Base-by-base conservation (phyloP, 2,113 vertebrate species). In the Sylvia atricapilla region DNA sequence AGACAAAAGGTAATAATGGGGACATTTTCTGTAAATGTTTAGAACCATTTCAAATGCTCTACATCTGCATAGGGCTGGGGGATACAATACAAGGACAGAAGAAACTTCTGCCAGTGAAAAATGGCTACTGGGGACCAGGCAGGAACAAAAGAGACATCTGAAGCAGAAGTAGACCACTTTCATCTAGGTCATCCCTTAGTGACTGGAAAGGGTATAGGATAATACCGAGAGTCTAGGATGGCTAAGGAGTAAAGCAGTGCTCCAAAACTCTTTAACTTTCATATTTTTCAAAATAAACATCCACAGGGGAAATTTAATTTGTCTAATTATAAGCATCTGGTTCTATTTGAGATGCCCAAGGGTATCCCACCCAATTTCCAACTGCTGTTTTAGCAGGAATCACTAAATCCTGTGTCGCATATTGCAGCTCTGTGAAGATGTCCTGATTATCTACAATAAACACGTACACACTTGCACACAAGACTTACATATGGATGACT, bases 211-310 rank as follows among this genome's bases (percentile, higher is more conserved):
- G 9, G 6, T 30, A 53, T 27, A 88, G 13, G 6, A 6, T 88
- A 31, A 30, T 52, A 41, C 6, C 0, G 0, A 46, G 4, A 55
- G 6, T 37, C 22, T 28, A 58, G 21, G 27, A 87, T 0, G 2
- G 10, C 44, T 25, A n/a, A 77, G 10, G 3, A 74, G 15, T 69
- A 91, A 83, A 87, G 20, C 6, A 70, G 35, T 20, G 15, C 10
- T 41, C 10, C 0, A 1, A 89, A 90, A 66, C 5, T 31, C 52
- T 60, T 59, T 18, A 69, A 6, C 1, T 72, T 81, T 52, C 13
- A 9, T 44, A 37, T 72, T 91, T 84, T 89, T 64, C 27, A 52
- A 66, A 82, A 70, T 24, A 81, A 39, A 43, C 10, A 59, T 46
- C 28, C 39, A 37, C 24, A 63, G 21, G 18, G 11, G 7, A 93